These are phyloP conservation scores for Sebastes oblongus DNA, from an alignment of 2,797 vertebrate species.

Conservation along the genomic window DNA sequence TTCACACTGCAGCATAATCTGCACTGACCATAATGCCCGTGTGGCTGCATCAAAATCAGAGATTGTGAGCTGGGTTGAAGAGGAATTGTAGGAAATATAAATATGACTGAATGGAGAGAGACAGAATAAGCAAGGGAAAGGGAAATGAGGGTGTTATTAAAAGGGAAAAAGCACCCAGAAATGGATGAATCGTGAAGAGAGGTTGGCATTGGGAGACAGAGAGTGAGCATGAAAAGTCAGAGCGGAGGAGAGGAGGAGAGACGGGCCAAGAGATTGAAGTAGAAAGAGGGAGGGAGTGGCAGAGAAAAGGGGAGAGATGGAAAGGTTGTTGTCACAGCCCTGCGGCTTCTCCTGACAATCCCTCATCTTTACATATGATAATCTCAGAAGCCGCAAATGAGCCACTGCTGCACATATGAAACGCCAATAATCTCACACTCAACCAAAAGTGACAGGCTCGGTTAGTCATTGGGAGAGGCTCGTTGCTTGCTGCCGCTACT, in stretches of 20 bases:
- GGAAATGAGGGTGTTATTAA: not conserved
- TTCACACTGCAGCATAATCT: constrained; percentile 24
- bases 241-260: constrained; percentile 19
- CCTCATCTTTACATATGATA: constrained; percentile 80
- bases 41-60: constrained; percentile 25
- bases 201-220: constrained; percentile 3
- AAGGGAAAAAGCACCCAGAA: not conserved
- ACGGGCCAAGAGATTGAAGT: constrained; percentile 21
- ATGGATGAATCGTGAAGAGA: constrained; percentile 15
- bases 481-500: constrained; percentile 25
- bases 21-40: constrained; percentile 15
- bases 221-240: constrained; percentile 29
- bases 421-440: constrained; percentile 71
- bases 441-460: constrained; percentile 61
- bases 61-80: not conserved
- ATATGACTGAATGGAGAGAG: constrained; percentile 6
- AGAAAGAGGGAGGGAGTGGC: constrained; percentile 40
- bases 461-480: constrained; percentile 59
- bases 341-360: constrained; percentile 62
- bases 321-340: constrained; percentile 63
- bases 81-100: constrained; percentile 13
- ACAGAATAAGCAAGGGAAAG: not conserved
- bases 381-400: constrained; percentile 75
- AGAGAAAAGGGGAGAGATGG: constrained; percentile 41
- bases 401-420: constrained; percentile 62